Conservation (phyloP, 2,797 vertebrate genomes). For the Petrocephalus schoutedeni region DNA sequence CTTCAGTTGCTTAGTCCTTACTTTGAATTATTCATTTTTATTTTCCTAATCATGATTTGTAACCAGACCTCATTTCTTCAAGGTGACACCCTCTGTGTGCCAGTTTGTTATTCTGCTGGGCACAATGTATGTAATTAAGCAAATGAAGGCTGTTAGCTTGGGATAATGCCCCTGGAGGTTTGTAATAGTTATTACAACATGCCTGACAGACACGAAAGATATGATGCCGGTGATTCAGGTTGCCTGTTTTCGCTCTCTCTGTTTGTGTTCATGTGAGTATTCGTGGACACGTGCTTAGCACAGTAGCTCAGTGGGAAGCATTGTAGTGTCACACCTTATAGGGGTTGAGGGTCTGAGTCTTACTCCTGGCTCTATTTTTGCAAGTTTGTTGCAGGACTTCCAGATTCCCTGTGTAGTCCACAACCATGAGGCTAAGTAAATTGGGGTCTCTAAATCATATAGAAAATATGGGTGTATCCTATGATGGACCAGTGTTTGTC, state of each 20-base stretch:
- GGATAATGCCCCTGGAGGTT: constrained; percentile 22
- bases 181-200: constrained; percentile 28
- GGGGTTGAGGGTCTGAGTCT: background rate
- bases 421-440: background rate
- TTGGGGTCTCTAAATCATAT: background rate
- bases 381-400: background rate
- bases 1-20: constrained; percentile 19
- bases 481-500: background rate
- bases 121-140: constrained; percentile 42
- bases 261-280: background rate
- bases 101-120: constrained; percentile 36
- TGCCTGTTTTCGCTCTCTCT: background rate
- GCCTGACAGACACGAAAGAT: background rate
- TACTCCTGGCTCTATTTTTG: background rate
- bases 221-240: background rate
- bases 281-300: background rate
- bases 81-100: constrained; percentile 40
- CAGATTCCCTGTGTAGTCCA: background rate
- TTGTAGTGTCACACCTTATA: background rate
- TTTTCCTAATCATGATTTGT: constrained; percentile 44
- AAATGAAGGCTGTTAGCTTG: constrained; percentile 38
- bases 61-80: constrained; percentile 41
- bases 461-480: background rate
- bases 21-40: constrained; percentile 36
- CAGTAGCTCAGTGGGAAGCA: background rate